A percentile compares a stretch with the other conserved stretches of the same genome.
phyloP scores from a whole-genome alignment of 2,888 invertebrate species.

The Hydropsyche betteni region DNA sequence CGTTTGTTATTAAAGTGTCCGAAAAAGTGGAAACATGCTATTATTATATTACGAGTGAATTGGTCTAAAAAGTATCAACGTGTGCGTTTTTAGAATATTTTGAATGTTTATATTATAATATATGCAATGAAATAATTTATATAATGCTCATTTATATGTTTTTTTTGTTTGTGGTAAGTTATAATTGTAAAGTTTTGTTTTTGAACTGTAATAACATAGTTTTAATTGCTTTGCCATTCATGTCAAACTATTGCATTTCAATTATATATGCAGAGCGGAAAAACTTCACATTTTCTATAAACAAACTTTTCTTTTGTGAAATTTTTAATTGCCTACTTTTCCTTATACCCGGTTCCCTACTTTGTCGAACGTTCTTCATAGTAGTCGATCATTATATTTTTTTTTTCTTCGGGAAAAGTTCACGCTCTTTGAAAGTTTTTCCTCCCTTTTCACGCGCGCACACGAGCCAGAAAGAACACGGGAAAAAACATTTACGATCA shows the following conservation, averaged over 20 bases:
- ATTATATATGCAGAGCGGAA: too few relatives aligned
- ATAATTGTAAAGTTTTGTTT: too few relatives aligned
- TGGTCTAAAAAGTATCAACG: neutral
- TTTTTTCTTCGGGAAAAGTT: slow-evolving; percentile 12
- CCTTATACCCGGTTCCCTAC: neutral
- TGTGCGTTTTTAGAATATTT: neutral
- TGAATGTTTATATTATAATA: too few relatives aligned
- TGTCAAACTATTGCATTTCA: too few relatives aligned
- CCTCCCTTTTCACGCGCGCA: neutral
- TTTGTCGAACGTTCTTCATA: slow-evolving; percentile 6
- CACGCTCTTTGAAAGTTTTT: neutral
- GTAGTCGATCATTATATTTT: slow-evolving; percentile 27
- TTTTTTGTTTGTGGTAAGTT: too few relatives aligned
- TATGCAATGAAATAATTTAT: too few relatives aligned
- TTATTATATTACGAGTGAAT: neutral
- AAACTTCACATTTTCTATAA: too few relatives aligned
- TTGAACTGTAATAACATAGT: too few relatives aligned
- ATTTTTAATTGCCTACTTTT: slow-evolving; percentile 1
- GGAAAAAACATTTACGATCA: slow-evolving; percentile 11
- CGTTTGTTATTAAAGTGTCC: slow-evolving; percentile 31
- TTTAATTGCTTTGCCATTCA: too few relatives aligned
- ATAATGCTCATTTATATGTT: too few relatives aligned
- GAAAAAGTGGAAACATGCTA: neutral
- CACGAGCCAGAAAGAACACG: neutral
- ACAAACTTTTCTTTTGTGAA: neutral